phyloP scores from a whole-genome alignment of 2,888 invertebrate species.

The Coenonympha arcania region DNA sequence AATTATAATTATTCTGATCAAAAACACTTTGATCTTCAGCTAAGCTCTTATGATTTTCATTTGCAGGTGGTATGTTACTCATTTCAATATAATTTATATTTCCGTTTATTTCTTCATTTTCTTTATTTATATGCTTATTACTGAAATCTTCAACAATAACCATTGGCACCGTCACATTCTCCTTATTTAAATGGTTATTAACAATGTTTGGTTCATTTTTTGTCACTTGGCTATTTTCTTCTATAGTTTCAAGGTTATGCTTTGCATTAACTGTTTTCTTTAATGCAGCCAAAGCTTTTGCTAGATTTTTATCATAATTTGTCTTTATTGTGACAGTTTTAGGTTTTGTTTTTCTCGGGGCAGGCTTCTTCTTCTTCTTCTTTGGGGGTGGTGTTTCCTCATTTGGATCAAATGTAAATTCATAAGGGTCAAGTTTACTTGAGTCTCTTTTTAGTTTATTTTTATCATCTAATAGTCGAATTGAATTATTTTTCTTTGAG shows the following conservation, averaged over 20 bases:
- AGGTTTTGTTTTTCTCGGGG: slow-evolving; percentile 46
- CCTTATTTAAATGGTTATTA: too few relatives aligned
- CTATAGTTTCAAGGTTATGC: slow-evolving; percentile 16
- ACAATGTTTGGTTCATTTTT: not conserved
- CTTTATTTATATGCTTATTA: too few relatives aligned
- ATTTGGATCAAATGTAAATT: slow-evolving; percentile 65
- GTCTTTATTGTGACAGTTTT: slow-evolving; percentile 43
- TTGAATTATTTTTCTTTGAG: slow-evolving; percentile 39
- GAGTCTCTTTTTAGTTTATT: slow-evolving; percentile 35
- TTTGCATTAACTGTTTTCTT: slow-evolving; percentile 40
- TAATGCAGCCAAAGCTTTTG: slow-evolving; percentile 50
- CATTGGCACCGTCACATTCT: too few relatives aligned
- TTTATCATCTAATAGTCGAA: slow-evolving; percentile 47
- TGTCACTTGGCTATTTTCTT: not conserved
- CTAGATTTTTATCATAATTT: slow-evolving; percentile 57
- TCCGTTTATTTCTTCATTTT: too few relatives aligned
- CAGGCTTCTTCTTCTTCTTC: slow-evolving; percentile 52
- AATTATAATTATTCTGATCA: slow-evolving; percentile 38
- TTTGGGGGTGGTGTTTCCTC: slow-evolving; percentile 61
- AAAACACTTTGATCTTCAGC: slow-evolving; percentile 11
- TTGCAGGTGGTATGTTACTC: not conserved
- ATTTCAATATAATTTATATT: not conserved
- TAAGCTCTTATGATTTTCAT: not conserved
- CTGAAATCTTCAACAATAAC: too few relatives aligned
- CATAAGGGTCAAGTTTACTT: slow-evolving; percentile 56